Conservation (phyloP, 2,888 invertebrate genomes). For the Marronus borbonicus region DNA sequence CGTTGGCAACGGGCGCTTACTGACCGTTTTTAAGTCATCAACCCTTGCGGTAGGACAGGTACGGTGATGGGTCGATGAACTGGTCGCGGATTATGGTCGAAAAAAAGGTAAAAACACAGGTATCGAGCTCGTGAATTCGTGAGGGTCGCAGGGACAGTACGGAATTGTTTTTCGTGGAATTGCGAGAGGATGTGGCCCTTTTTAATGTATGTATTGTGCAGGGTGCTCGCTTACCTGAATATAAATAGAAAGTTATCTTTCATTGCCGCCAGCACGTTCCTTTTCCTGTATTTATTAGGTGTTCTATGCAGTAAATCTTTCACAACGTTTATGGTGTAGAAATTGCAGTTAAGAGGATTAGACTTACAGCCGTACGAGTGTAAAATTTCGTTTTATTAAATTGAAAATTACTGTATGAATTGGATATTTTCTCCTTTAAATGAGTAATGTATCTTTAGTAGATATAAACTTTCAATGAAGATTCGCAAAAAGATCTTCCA, state of each 20-base stretch:
- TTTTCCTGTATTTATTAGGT: not conserved
- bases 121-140: slow-evolving; percentile 53
- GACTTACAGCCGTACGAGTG: not conserved
- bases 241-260: slow-evolving; percentile 20
- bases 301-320: slow-evolving; percentile 1
- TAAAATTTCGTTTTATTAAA: too few relatives aligned
- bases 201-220: slow-evolving; percentile 31
- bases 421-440: too few relatives aligned
- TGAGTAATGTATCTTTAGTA: too few relatives aligned
- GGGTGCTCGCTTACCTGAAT: slow-evolving; percentile 6
- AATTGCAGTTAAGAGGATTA: slow-evolving; percentile 1
- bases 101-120: slow-evolving; percentile 59
- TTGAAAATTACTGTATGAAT: too few relatives aligned
- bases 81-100: slow-evolving; percentile 49
- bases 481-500: too few relatives aligned
- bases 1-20: slow-evolving; percentile 48
- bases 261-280: slow-evolving; percentile 2
- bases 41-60: slow-evolving; percentile 61
- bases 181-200: slow-evolving; percentile 49
- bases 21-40: slow-evolving; percentile 59
- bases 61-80: slow-evolving; percentile 58
- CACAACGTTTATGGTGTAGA: not conserved
- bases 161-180: slow-evolving; percentile 51
- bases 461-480: too few relatives aligned
- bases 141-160: slow-evolving; percentile 44